A percentile compares a stretch with the other conserved stretches of the same genome.
Conservation (phyloP, 35 echinoderm and acorn worm genomes). For the Lytechinus variegatus region DNA sequence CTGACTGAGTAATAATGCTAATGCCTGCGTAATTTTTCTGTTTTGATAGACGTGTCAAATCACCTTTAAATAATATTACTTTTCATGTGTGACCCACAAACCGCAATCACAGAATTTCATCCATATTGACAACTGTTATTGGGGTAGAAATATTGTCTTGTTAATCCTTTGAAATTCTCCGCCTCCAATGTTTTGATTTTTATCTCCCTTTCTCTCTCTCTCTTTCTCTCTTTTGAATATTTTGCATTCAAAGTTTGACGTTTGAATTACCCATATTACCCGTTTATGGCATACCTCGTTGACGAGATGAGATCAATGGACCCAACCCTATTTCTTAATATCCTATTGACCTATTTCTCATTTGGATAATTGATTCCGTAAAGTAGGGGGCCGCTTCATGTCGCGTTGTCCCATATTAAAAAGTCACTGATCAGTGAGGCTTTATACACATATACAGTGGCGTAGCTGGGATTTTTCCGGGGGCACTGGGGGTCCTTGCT, state of each 20-base stretch:
- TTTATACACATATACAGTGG: no score
- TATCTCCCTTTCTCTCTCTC: not conserved
- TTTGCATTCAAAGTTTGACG: not conserved
- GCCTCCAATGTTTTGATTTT: not conserved
- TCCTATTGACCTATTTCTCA: not conserved
- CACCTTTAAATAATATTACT: not conserved
- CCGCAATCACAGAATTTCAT: not conserved
- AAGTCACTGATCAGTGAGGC: no score
- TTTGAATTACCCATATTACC: not conserved
- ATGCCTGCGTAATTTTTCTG: not conserved
- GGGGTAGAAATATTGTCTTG: not conserved
- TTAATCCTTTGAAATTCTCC: not conserved
- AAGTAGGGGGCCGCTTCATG: no score
- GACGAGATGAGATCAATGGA: not conserved
- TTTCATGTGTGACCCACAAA: constrained; percentile 10
- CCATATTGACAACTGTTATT: not conserved
- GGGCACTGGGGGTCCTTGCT: no score
- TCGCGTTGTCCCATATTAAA: no score
- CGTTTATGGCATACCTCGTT: not conserved
- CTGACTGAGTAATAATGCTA: not conserved
- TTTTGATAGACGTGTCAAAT: not conserved
- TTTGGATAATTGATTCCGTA: no score
- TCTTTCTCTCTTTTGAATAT: not conserved
- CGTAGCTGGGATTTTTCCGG: no score
- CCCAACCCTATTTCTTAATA: not conserved